phyloP scores from a whole-genome alignment of 2,113 vertebrate species.

The Semnornis frantzii region DNA sequence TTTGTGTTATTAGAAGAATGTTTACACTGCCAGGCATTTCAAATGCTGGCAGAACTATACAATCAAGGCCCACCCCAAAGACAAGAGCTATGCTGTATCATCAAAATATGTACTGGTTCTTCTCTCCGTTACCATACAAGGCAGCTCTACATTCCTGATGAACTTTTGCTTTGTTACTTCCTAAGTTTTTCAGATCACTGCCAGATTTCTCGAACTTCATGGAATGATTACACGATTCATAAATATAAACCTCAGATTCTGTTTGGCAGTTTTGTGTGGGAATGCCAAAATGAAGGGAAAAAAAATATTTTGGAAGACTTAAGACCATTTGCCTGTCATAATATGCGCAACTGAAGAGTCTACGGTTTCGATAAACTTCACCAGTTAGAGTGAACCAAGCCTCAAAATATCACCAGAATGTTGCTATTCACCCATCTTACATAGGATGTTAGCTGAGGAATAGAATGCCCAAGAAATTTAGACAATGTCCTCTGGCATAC shows the following conservation, averaged over 20 bases:
- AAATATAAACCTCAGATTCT: slow-evolving; percentile 69
- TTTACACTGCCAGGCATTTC: slow-evolving; percentile 28
- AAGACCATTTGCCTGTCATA: background rate
- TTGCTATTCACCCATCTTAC: background rate
- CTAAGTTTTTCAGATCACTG: slow-evolving; percentile 69
- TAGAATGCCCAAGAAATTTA: slow-evolving; percentile 3
- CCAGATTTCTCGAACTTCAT: slow-evolving; percentile 73
- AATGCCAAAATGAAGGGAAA: slow-evolving; percentile 46
- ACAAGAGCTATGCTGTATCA: slow-evolving; percentile 20
- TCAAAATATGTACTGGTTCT: slow-evolving; percentile 46
- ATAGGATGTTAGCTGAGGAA: background rate
- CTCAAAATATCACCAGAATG: background rate
- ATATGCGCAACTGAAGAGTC: background rate
- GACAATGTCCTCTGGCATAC: background rate
- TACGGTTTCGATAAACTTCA: background rate
- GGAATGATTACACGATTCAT: slow-evolving; percentile 75
- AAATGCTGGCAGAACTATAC: background rate
- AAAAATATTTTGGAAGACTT: slow-evolving; percentile 9
- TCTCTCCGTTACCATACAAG: slow-evolving; percentile 84
- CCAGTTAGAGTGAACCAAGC: background rate
- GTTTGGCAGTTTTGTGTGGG: slow-evolving; percentile 37
- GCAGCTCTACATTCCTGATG: slow-evolving; percentile 77
- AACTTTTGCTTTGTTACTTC: slow-evolving; percentile 79
- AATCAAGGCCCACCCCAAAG: slow-evolving; percentile 16
- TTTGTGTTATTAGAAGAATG: slow-evolving; percentile 7